Evolutionary conservation across 1,140 invertebrate genomes (phyloP).

Genomic region (Ceratoteleas bidentatus): DNA sequence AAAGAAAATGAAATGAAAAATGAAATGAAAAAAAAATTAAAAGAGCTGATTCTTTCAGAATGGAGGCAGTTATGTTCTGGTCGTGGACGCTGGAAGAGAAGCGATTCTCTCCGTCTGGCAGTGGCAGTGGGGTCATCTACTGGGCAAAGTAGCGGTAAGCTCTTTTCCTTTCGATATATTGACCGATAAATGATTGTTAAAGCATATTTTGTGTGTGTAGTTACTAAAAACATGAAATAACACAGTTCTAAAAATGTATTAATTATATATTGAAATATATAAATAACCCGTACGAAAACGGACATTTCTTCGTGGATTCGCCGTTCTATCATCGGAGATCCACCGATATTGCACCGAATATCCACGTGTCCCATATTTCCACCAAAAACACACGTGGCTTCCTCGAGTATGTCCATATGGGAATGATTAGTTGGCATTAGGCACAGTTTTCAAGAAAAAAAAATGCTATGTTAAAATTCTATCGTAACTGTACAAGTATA

Average conservation of each 20-base stretch:
- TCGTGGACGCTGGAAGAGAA: slow-evolving; percentile 91
- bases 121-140: slow-evolving; percentile 93
- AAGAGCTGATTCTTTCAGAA: slow-evolving; percentile 83
- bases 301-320: slow-evolving; percentile 48
- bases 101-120: slow-evolving; percentile 94
- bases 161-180: not conserved
- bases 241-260: slow-evolving; percentile 21
- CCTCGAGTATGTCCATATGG: slow-evolving; percentile 50
- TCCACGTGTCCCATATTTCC: slow-evolving; percentile 45
- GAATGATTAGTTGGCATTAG: slow-evolving; percentile 45
- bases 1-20: no score
- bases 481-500: no score
- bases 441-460: not conserved
- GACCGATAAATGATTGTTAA: not conserved
- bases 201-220: not conserved
- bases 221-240: slow-evolving; percentile 3
- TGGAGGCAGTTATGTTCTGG: slow-evolving; percentile 92
- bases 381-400: slow-evolving; percentile 46
- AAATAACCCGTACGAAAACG: slow-evolving; percentile 41
- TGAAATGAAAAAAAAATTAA: slow-evolving; percentile 9
- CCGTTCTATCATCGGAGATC: slow-evolving; percentile 45
- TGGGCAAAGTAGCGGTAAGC: slow-evolving; percentile 93
- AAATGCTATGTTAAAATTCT: no score
- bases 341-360: slow-evolving; percentile 51
- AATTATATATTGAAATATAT: slow-evolving; percentile 42